Evolutionary conservation across 30 jellyfish, hydroid and myxozoan genomes (phyloP).

Genomic region (Chrysaora quinquecirrha): DNA sequence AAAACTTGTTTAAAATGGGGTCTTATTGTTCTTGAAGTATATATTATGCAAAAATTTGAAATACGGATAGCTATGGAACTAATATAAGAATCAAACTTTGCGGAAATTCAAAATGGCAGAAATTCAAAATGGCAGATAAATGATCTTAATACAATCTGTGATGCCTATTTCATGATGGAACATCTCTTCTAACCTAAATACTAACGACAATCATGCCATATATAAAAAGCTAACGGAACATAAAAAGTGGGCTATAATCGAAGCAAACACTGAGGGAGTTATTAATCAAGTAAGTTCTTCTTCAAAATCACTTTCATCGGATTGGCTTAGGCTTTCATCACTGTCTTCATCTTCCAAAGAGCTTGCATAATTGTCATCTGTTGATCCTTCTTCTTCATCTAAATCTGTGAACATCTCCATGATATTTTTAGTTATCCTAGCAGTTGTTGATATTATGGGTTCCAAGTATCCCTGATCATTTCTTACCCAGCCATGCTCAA

Average conservation of each 20-base stretch:
- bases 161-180: neutral
- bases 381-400: neutral
- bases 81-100: too few relatives aligned
- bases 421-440: neutral
- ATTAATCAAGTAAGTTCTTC: neutral
- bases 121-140: too few relatives aligned
- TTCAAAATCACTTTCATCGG: neutral
- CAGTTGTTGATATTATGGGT: neutral
- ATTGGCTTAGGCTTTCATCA: neutral
- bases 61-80: too few relatives aligned
- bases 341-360: neutral
- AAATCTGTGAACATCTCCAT: neutral
- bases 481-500: neutral
- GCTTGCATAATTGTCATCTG: neutral
- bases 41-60: too few relatives aligned
- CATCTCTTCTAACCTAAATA: neutral
- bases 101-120: too few relatives aligned
- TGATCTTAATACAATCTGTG: too few relatives aligned
- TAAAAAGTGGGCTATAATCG: neutral
- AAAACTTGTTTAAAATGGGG: too few relatives aligned
- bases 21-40: too few relatives aligned
- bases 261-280: neutral
- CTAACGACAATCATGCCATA: neutral
- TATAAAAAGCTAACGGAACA: neutral
- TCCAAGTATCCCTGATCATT: neutral